A percentile compares a stretch with the other conserved stretches of the same genome.
Conservation (phyloP, 2,113 vertebrate genomes). For the Dendrocopos noguchii region DNA sequence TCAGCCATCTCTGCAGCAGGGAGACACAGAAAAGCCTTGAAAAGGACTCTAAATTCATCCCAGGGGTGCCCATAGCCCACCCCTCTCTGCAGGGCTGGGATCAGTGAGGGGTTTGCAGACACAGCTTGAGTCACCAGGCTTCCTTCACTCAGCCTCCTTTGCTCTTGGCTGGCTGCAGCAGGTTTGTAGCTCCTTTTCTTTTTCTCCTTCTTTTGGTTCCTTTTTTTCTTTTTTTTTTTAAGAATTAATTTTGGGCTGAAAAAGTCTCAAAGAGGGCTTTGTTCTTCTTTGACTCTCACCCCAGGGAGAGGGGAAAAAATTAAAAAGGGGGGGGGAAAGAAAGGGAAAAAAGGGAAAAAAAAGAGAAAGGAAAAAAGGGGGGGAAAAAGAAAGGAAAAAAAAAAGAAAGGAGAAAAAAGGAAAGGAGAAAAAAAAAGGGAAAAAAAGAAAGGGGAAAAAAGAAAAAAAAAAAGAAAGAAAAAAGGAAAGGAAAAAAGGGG, state of each 20-base stretch:
- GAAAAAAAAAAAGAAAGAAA: no score
- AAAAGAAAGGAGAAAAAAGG: no score
- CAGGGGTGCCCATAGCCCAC: neutral
- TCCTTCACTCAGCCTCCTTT: slow-evolving; percentile 35
- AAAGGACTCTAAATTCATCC: slow-evolving; percentile 9
- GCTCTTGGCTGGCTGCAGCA: slow-evolving; percentile 56
- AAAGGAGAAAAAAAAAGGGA: no score
- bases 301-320: slow-evolving; percentile 4
- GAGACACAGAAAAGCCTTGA: neutral
- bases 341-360: no score
- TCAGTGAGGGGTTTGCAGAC: slow-evolving; percentile 52
- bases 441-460: no score
- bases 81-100: neutral
- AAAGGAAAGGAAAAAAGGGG: no score
- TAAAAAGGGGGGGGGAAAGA: neutral
- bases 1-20: neutral
- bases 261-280: slow-evolving; percentile 79
- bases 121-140: slow-evolving; percentile 46
- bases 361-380: no score
- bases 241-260: slow-evolving; percentile 78
- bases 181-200: slow-evolving; percentile 9
- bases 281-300: slow-evolving; percentile 77
- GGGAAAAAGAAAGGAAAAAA: no score
- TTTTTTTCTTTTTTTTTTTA: slow-evolving; percentile 35
- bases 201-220: neutral